Base-by-base conservation (phyloP, 2,797 vertebrate genomes). In the Myotis daubentonii region DNA sequence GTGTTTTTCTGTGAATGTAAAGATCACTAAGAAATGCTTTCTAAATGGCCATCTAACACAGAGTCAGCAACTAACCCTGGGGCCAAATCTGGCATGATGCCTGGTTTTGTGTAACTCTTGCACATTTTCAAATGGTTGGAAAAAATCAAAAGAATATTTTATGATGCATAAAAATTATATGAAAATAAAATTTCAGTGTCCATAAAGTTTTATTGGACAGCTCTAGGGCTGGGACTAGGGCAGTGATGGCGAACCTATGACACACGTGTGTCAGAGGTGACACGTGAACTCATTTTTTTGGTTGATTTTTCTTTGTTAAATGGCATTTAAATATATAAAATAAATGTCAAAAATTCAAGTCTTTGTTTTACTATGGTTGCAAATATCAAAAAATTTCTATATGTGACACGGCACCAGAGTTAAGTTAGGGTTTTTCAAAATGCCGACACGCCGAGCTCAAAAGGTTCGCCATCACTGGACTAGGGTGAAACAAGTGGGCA, bases 201-300 rank as follows among this genome's bases (percentile, higher is more conserved):
- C 22, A 44, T 36, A 79, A 80, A 91, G 79, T 68, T 83, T 84
- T 53, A 84, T 62, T 17, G 30, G 33, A 60, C 28, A 68, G 65
- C n/a, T 57, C 47, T 16, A 25, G 74, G 23, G 15, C 68, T 6
- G 2, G 57, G 19, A 51, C 15, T 36, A 28, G 25, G 36, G 8
- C 44, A 44, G 44, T 44, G 44, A 44, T 44, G 44, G 10, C 44
- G 44, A 44, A 44, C 44, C 44, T 44, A 44, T 44, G 44, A 44
- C 44, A 44, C 41, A 1, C 10, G 10, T 2, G 10, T 2, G 44
- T 44, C 10, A 44, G 44, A 44, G 44, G 44, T 44, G 44, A 44
- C 44, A 44, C 10, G 10, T 2, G 10, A 44, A 11, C 44, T 44
- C 44, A 44, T 44, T 44, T 44, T 44, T 44, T 44, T 44, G 10